Base-by-base conservation (phyloP, 2,888 invertebrate genomes). In the Torymus aiolomorphi region DNA sequence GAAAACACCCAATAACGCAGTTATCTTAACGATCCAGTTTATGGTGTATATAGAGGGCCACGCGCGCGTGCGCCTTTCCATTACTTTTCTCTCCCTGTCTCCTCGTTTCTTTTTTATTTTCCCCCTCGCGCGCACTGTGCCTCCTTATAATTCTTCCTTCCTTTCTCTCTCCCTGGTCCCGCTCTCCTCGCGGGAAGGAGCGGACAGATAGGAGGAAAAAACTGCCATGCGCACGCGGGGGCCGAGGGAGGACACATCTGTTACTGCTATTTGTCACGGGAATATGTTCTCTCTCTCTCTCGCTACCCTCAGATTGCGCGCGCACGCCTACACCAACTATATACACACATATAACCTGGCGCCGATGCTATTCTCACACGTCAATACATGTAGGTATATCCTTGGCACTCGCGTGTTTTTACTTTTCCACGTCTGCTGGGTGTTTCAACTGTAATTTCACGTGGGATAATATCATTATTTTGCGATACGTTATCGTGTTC, bases 11-110 rank as follows among this genome's bases (percentile, higher is more conserved):
- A 54, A 73, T 73, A 73, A 73, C 54, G 20, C 54, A 31, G 54
- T 73, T 73, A 73, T 73, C 73, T 57, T 74, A 74, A 74, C 74
- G 74, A 74, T 67, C 24, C 31, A 57, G 66, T 59, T 75, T 75
- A 75, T 59, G 57, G 42, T 42, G 42, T 42, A 42, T 24, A 24
- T 42, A 42, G 42, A 42, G 59, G 74, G 51, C 8, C 13, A 24
- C 51, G n/a, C 16, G 56, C 8, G 24, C n/a, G n/a, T n/a, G n/a
- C n/a, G 20, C 65, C 67, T 67, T 67, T 61, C 61, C 67, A 67
- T 75, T 74, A 74, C 66, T 66, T 75, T 67, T 67, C 65, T 59
- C 52, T 1, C 42, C 16, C 16, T 12, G 0, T 56, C 8, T 42
- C n/a, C 18, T 63, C 18, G 51, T 42, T 63, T 13, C 18, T 56